Evolutionary conservation across 2,113 vertebrate species (phyloP), one percentile per base, ranked within the genome.

Genomic region (Galeopterus variegatus): DNA sequence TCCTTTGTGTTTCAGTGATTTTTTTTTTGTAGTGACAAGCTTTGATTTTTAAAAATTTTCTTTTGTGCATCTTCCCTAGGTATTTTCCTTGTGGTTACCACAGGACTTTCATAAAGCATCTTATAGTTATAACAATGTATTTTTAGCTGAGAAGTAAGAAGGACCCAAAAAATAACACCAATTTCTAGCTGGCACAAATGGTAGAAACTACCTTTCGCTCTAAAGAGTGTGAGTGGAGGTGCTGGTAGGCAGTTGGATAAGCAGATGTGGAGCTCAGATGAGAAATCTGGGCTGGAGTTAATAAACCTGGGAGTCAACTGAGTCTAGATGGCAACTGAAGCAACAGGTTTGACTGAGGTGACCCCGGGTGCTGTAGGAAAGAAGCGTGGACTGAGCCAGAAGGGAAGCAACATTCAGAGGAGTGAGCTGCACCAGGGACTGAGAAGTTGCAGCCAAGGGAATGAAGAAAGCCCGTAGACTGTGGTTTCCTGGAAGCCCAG

Each of bases 261-360:
- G 31, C 48, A 13, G 62, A 67, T 6, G 4, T 23, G 36, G 75
- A 28, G 10, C 48, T 21, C 23, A 12, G 23, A 2, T 26, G 18
- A 12, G 5, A 70, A 50, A 31, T 18, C 28, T 1, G 52, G 64
- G 70, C 62, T 67, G 70, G 24, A 84, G 8, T 17, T 56, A 3
- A 3, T 26, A 13, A 4, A 13, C 28, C 13, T 7, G 60, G 45
- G n/a, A 54, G 23, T 26, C 21, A 18, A 14, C 9, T 8, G 36
- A 31, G 3, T n/a, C 33, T 23, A 1, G 26, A 26, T 2, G 48
- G 17, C 18, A 24, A 28, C 90, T 5, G 70, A 48, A 36, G 45
- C 33, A 0, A 0, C 45, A 52, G 8, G 1, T 18, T 3, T n/a
- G 24, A 52, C 41, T 0, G 10, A 60, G 84, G 19, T 8, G 21